Evolutionary conservation across 2,113 vertebrate species (phyloP).

Genomic region (Melanotaenia duboulayi): DNA sequence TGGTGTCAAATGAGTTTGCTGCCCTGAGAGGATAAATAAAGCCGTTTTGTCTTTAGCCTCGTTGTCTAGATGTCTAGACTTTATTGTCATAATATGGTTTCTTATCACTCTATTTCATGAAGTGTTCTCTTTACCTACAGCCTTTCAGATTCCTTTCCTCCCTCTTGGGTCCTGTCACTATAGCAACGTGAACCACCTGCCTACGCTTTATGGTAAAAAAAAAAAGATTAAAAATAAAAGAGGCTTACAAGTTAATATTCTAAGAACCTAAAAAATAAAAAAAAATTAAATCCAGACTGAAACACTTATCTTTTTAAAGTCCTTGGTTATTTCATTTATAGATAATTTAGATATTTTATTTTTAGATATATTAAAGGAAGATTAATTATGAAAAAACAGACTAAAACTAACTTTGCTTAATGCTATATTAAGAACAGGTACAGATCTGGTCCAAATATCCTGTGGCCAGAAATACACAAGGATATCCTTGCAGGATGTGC

Average conservation of each 20-base stretch:
- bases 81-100: slow-evolving; percentile 4
- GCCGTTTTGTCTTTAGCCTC: not conserved
- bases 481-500: slow-evolving; percentile 64
- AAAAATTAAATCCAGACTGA: slow-evolving; percentile 3
- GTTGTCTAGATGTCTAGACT: not conserved
- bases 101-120: not conserved
- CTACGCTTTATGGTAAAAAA: slow-evolving; percentile 27
- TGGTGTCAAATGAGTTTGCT: not conserved
- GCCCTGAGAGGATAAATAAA: not conserved
- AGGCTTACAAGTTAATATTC: not conserved
- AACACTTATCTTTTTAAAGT: no score
- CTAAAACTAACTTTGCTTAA: not conserved
- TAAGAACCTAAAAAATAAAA: not conserved
- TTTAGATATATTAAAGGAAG: not conserved
- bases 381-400: not conserved
- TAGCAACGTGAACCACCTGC: slow-evolving; percentile 34
- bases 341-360: no score
- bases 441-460: slow-evolving; percentile 57
- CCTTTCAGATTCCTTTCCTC: slow-evolving; percentile 28
- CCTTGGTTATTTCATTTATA: no score
- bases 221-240: not conserved
- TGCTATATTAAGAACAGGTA: slow-evolving; percentile 44
- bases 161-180: slow-evolving; percentile 45
- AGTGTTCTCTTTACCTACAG: slow-evolving; percentile 16
- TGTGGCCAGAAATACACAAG: slow-evolving; percentile 61